phyloP scores from a whole-genome alignment of 2,797 vertebrate genomes.

The Pantherophis vulpinus region DNA sequence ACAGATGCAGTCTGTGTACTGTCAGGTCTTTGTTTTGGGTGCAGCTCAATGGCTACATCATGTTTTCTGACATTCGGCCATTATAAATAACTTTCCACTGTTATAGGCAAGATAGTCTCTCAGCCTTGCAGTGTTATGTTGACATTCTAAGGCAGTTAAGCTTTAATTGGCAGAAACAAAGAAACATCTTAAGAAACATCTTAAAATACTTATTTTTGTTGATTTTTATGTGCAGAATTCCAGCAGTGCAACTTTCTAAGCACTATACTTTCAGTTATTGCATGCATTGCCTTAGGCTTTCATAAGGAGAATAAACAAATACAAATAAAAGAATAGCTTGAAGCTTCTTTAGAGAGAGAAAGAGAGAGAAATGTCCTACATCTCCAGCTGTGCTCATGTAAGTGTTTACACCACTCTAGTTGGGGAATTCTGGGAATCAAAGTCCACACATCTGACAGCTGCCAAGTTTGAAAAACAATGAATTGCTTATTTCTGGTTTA shows the following conservation, averaged over 20 bases:
- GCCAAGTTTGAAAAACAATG: not conserved
- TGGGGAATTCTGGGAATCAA: not conserved
- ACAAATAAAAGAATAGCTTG: not conserved
- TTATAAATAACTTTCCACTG: constrained; percentile 4
- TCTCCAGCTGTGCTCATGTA: not conserved
- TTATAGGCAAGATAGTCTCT: constrained; percentile 2
- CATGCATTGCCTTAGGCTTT: not conserved
- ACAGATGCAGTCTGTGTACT: not conserved
- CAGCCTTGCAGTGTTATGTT: not conserved
- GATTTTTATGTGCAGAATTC: not conserved
- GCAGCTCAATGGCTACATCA: not conserved
- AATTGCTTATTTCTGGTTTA: not conserved
- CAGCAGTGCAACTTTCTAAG: not conserved
- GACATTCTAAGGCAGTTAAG: not conserved
- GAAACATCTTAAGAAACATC: not conserved
- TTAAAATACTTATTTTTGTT: not conserved
- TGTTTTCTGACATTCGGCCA: not conserved
- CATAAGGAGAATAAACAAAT: not conserved
- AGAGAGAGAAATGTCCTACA: not conserved
- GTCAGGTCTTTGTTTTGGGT: not conserved
- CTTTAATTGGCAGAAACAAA: not conserved
- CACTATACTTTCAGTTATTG: not conserved
- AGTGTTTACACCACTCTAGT: not conserved
- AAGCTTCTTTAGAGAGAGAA: not conserved
- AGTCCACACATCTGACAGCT: not conserved